Evolutionary conservation across 2,797 vertebrate genomes (phyloP).

Genomic region (Carcharodon carcharias): DNA sequence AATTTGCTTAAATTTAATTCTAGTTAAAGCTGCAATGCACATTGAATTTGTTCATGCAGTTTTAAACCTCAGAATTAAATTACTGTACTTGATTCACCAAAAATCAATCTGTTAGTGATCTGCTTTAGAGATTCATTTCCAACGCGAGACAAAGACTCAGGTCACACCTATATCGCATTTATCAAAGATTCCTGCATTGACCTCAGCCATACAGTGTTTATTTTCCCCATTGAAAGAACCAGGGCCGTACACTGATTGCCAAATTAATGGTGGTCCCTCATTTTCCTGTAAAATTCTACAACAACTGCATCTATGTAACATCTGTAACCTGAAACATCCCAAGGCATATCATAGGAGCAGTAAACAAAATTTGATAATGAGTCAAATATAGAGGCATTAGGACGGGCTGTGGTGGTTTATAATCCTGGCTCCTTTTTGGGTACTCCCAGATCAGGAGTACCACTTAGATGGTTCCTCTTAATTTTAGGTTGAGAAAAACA

Average conservation of each 20-base stretch:
- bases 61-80: background rate
- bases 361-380: background rate
- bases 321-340: background rate
- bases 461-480: too few species aligned
- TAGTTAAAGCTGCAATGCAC: conserved; percentile 16
- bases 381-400: background rate
- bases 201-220: background rate
- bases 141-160: background rate
- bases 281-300: background rate
- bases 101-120: conserved; percentile 8
- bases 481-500: too few species aligned
- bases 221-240: background rate
- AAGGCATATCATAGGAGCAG: background rate
- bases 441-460: too few species aligned
- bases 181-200: background rate
- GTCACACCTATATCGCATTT: background rate
- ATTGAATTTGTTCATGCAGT: background rate
- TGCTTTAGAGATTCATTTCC: background rate
- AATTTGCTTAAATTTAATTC: conserved; percentile 32
- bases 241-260: background rate
- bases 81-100: background rate
- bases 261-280: background rate
- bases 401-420: too few species aligned
- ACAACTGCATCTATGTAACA: too few species aligned
- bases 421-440: too few species aligned